Conservation (phyloP, 1,140 invertebrate genomes). For the Drosophila malerkotliana region DNA sequence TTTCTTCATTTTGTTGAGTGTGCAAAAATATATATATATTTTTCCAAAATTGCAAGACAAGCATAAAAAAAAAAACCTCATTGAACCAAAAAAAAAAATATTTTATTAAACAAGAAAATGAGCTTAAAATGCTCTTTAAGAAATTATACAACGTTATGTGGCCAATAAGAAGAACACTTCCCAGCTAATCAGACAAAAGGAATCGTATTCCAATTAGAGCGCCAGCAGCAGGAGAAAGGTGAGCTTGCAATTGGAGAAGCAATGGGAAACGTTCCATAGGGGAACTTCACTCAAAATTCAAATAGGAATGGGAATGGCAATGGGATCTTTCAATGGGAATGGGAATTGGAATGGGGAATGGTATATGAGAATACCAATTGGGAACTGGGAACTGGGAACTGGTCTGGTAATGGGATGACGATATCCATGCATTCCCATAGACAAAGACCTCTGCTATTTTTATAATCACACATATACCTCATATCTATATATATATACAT, state of each 20-base stretch:
- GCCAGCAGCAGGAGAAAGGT: slow-evolving; percentile 38
- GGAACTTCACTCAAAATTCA: background rate
- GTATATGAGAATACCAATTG: background rate
- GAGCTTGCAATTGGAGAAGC: slow-evolving; percentile 24
- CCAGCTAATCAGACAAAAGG: slow-evolving; percentile 15
- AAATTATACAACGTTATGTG: slow-evolving; percentile 8
- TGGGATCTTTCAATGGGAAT: background rate
- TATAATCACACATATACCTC: slow-evolving; percentile 19
- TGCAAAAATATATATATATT: background rate
- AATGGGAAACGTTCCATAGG: slow-evolving; percentile 15
- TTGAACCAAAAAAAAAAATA: background rate
- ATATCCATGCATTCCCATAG: slow-evolving; percentile 19
- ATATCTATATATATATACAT: background rate
- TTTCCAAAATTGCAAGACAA: background rate
- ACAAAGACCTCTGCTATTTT: slow-evolving; percentile 31
- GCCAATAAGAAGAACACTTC: slow-evolving; percentile 15
- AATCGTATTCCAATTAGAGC: slow-evolving; percentile 34
- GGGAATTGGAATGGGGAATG: background rate
- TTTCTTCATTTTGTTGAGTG: slow-evolving; percentile 18
- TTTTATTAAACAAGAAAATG: background rate
- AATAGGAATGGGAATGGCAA: background rate
- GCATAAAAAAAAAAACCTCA: background rate
- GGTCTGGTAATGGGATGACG: slow-evolving; percentile 30
- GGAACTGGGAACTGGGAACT: slow-evolving; percentile 6
- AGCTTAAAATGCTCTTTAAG: slow-evolving; percentile 18